A percentile compares a stretch with the other conserved stretches of the same genome.
Conservation (phyloP, 1,140 invertebrate species). For the Lamellibrachia luymesi region DNA sequence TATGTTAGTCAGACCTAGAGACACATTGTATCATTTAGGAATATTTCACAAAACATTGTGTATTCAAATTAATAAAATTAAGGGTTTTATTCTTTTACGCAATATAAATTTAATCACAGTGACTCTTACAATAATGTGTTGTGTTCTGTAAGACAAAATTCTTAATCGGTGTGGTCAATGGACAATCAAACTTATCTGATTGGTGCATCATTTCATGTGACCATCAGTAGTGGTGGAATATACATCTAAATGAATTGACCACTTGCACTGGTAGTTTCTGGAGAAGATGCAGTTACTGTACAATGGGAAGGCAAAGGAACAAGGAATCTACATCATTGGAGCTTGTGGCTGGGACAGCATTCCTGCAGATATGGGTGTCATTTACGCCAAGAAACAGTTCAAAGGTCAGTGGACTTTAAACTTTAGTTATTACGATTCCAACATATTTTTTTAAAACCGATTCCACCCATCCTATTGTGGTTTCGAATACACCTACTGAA, state of each 20-base stretch:
- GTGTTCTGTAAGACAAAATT: no score
- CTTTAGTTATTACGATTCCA: neutral
- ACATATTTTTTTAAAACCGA: neutral
- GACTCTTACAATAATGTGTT: no score
- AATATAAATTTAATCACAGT: no score
- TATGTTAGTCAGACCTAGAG: no score
- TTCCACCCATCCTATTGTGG: no score
- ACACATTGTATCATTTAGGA: no score
- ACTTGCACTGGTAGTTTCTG: slow-evolving; percentile 67
- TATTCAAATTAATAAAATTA: no score
- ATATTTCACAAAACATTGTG: no score
- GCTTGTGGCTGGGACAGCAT: slow-evolving; percentile 88
- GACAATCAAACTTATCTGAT: no score
- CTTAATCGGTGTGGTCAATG: no score
- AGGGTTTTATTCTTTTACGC: no score
- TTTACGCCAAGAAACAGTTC: slow-evolving; percentile 61
- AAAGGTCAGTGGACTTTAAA: slow-evolving; percentile 27
- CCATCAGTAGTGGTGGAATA: neutral
- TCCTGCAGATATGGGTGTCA: slow-evolving; percentile 79
- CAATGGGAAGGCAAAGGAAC: slow-evolving; percentile 72
- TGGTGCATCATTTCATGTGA: slow-evolving; percentile 20
- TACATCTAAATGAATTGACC: neutral
- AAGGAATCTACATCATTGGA: slow-evolving; percentile 78
- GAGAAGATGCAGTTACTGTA: slow-evolving; percentile 83
- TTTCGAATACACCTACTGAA: no score